phyloP scores from a whole-genome alignment of 2,797 vertebrate genomes.

The Erpetoichthys calabaricus region DNA sequence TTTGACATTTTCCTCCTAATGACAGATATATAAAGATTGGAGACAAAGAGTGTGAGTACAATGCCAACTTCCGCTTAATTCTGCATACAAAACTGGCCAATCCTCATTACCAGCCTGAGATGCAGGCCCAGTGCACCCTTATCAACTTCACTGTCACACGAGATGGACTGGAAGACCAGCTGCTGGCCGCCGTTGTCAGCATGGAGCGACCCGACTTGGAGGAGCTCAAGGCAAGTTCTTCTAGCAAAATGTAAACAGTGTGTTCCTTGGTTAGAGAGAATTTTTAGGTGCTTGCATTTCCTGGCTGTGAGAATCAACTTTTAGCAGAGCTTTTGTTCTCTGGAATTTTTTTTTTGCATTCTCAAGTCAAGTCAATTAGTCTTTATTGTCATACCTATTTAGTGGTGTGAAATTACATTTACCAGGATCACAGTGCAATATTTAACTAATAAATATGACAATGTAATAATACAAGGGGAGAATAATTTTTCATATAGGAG shows the following conservation, averaged over 20 bases:
- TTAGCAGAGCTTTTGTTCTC: no score
- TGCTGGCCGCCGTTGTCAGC: conserved; percentile 76
- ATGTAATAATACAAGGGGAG: no score
- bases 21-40: conserved; percentile 78
- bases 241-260: neutral
- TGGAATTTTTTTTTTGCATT: no score
- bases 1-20: conserved; percentile 3
- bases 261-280: no score
- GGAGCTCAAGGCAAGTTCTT: conserved; percentile 66
- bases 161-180: conserved; percentile 82
- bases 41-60: conserved; percentile 87
- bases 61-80: conserved; percentile 73
- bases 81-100: conserved; percentile 88
- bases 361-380: no score
- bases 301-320: no score
- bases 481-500: no score
- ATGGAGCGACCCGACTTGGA: conserved; percentile 87
- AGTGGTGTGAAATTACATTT: no score
- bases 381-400: no score
- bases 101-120: conserved; percentile 88
- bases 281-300: no score
- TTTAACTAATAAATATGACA: no score
- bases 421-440: no score
- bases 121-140: conserved; percentile 92
- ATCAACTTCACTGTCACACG: conserved; percentile 87